A percentile compares a stretch with the other conserved stretches of the same genome.
phyloP scores from a whole-genome alignment of 2,888 invertebrate genomes.

The Eurytoma adleriae region DNA sequence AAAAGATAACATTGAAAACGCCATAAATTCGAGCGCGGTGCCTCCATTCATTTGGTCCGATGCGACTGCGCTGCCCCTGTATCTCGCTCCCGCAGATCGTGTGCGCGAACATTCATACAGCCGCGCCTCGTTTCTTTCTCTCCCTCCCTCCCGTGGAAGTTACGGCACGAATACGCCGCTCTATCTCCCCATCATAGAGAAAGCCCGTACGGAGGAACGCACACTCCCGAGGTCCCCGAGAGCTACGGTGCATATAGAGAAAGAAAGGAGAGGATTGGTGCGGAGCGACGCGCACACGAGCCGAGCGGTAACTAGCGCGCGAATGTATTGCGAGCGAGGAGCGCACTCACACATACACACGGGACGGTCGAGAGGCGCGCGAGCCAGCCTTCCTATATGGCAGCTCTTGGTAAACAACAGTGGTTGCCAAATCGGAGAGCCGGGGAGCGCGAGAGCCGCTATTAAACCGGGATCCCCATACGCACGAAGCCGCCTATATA shows the following conservation, averaged over 20 bases:
- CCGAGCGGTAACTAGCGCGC: neutral
- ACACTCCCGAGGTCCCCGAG: neutral
- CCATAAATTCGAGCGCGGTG: no score
- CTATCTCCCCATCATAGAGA: neutral
- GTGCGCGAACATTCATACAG: neutral
- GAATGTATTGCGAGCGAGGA: neutral
- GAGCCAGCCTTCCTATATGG: slow-evolving; percentile 66
- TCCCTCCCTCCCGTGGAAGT: neutral
- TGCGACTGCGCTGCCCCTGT: slow-evolving; percentile 6
- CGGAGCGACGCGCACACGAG: neutral
- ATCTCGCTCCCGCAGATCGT: slow-evolving; percentile 11
- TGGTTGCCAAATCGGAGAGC: slow-evolving; percentile 71
- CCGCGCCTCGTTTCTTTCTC: neutral
- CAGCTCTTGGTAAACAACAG: slow-evolving; percentile 73
- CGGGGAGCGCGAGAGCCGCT: slow-evolving; percentile 58
- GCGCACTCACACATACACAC: slow-evolving; percentile 46
- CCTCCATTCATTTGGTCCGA: no score
- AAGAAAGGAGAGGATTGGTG: neutral
- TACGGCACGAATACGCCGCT: neutral
- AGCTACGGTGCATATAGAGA: neutral
- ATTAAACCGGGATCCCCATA: slow-evolving; percentile 64
- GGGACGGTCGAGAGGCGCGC: slow-evolving; percentile 43
- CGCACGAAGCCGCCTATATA: no score
- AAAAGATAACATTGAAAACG: no score
- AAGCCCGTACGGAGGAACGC: neutral